Conservation (phyloP, 2,888 invertebrate genomes). For the Phlogophora meticulosa region DNA sequence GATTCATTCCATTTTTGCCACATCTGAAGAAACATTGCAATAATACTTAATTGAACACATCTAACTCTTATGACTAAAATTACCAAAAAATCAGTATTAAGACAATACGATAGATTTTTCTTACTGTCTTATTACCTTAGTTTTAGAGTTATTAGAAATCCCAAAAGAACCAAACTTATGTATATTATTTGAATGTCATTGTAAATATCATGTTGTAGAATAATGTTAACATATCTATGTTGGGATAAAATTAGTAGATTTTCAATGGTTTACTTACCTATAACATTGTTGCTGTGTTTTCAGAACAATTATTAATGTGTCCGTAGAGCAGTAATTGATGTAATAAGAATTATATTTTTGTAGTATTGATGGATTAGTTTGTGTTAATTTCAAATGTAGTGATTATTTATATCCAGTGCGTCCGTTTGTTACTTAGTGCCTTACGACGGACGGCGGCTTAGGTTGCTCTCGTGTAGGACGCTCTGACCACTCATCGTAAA, state of each 20-base stretch:
- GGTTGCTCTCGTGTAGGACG: conserved; percentile 85
- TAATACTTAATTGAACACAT: conserved; percentile 55
- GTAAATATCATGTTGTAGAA: conserved; percentile 82
- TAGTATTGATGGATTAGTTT: conserved; percentile 71
- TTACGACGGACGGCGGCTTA: conserved; percentile 86
- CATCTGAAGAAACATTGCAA: conserved; percentile 54
- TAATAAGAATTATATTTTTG: conserved; percentile 81
- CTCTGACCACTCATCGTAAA: conserved; percentile 80
- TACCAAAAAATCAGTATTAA: conserved; percentile 78
- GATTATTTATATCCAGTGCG: conserved; percentile 75
- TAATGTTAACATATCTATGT: conserved; percentile 81
- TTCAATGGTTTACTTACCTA: conserved; percentile 28
- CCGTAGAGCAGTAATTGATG: conserved; percentile 55
- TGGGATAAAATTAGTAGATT: conserved; percentile 75
- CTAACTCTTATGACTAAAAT: conserved; percentile 79
- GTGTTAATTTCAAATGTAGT: conserved; percentile 61
- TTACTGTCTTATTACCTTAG: conserved; percentile 53
- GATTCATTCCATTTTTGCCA: conserved; percentile 41
- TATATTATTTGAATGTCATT: conserved; percentile 67
- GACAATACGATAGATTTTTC: conserved; percentile 75
- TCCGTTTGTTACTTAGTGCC: conserved; percentile 88
- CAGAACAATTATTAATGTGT: conserved; percentile 35
- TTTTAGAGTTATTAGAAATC: conserved; percentile 57
- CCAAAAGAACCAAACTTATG: conserved; percentile 73
- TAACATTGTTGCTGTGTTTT: conserved; percentile 31